Evolutionary conservation across 2,797 vertebrate genomes (phyloP), one percentile per base, ranked within the genome.

Genomic region (Myotis daubentonii): DNA sequence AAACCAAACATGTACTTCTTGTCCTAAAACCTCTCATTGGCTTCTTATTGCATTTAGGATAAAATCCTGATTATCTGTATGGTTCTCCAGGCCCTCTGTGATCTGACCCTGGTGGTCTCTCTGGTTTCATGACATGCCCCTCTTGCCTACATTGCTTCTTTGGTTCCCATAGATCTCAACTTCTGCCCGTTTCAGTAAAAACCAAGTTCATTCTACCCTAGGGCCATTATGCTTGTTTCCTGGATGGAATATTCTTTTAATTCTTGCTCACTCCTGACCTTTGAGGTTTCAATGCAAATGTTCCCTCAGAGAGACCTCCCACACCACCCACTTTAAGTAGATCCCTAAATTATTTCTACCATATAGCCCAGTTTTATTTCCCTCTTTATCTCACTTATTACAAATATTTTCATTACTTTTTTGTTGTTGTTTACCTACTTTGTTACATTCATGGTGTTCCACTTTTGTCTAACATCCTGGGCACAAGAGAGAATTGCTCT

Each of bases 171-270:
- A 62, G 60, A 66, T 30, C 33, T 70, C 36, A 7, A 57, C 80
- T 71, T 55, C 41, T 70, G 44, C 55, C 65, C 13, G 17, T 76
- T 88, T 83, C 41, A 89, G 71, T 7, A 81, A 87, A 95, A 91
- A 81, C 1, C 51, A 55, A 72, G 57, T 51, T 83, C 36, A 23
- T 80, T 72, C 19, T 15, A 92, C 3, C 30, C 1, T 16, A 60
- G 11, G 55, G 55, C 19, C 20, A 17, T 80, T 86, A 44, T 25
- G 12, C 16, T 47, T 44, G 11, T 83, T 94, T 92, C 20, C 44
- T 91, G 16, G 89, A 41, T 80, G 28, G 22, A 81, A 93, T 83
- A 23, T 79, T 88, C 83, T 91, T 84, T 66, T 72, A 49, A 82
- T 30, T 92, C 62, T 74, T 79, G 11, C 20, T 86, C 23, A 22